These are phyloP conservation scores for Serilophus lunatus DNA, from an alignment of 2,113 vertebrate species.

Conservation along the genomic window DNA sequence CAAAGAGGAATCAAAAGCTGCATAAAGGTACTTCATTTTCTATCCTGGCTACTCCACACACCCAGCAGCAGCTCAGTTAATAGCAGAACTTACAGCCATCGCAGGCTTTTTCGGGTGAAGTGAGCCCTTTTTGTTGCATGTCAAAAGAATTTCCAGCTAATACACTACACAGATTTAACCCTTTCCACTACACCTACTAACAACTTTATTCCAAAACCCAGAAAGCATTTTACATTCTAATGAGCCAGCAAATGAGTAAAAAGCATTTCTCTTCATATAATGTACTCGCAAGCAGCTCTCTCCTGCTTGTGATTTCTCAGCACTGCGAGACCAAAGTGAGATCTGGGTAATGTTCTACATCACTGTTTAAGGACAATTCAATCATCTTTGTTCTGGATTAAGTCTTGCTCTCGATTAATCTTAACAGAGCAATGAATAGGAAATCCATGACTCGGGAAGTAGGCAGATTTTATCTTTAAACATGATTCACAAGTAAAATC, in stretches of 20 bases:
- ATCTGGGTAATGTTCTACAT: not conserved
- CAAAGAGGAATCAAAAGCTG: not conserved
- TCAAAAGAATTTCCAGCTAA: not conserved
- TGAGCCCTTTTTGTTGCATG: not conserved
- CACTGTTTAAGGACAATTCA: slow-evolving; percentile 33
- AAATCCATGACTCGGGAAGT: not conserved
- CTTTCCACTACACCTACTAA: not conserved
- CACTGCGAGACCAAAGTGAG: not conserved
- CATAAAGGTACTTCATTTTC: not conserved
- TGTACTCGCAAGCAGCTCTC: not conserved
- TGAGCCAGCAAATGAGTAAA: not conserved
- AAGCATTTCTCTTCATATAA: not conserved
- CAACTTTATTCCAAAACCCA: not conserved
- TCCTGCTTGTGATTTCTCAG: not conserved
- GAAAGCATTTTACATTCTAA: not conserved
- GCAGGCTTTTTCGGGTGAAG: not conserved
- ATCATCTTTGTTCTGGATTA: slow-evolving; percentile 42
- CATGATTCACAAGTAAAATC: slow-evolving; percentile 45
- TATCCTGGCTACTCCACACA: not conserved
- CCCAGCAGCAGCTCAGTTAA: not conserved
- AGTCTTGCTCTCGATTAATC: slow-evolving; percentile 24
- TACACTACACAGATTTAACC: not conserved
- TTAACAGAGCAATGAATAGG: slow-evolving; percentile 26
- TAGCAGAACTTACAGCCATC: not conserved
- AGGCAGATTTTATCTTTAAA: slow-evolving; percentile 41